Evolutionary conservation across 2,888 invertebrate genomes (phyloP), one percentile per base, ranked within the genome.

Genomic region (Odontothrips loti): DNA sequence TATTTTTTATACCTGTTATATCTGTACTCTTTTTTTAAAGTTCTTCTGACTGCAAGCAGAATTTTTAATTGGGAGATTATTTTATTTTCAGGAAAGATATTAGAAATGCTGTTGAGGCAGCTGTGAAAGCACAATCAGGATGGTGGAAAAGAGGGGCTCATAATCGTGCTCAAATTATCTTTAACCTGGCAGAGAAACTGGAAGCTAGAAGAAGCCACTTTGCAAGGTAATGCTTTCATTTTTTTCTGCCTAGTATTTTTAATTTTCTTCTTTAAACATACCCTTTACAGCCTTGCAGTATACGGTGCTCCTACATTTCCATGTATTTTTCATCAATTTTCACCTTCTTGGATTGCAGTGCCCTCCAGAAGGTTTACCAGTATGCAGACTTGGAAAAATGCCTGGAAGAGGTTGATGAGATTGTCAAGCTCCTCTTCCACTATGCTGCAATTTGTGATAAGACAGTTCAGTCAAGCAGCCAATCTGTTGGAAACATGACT

Each of bases 101-200:
- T 20, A 85, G 88, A 80, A 89, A 88, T 85, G 88, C 89, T 51
- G 88, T 90, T 3, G 88, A 88, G 82, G 86, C 86, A n/a, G 89
- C 90, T 8, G 87, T 87, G 82, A 88, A 87, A 84, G 89, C 88
- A 20, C 87, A 87, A 63, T 85, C 86, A 58, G 86, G 86, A 85
- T 90, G 87, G 86, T 83, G 81, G 34, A 86, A 85, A 83, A 75
- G 68, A 75, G 68, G 27, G 23, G n/a, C 68, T 12, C 68, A 75
- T 12, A 75, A 75, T 75, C 68, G 68, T 75, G 68, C 68, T 8
- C 68, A 75, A 75, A 75, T 75, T 10, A 75, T 75, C 9, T 75
- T 23, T 75, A 75, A 75, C 27, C 23, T 75, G 10, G 68, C 68
- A 23, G 68, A 75, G 12, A 75, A 75, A 75, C 27, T 75, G 23